Base-by-base conservation (phyloP, 2,797 vertebrate species). In the Poecile montanus region DNA sequence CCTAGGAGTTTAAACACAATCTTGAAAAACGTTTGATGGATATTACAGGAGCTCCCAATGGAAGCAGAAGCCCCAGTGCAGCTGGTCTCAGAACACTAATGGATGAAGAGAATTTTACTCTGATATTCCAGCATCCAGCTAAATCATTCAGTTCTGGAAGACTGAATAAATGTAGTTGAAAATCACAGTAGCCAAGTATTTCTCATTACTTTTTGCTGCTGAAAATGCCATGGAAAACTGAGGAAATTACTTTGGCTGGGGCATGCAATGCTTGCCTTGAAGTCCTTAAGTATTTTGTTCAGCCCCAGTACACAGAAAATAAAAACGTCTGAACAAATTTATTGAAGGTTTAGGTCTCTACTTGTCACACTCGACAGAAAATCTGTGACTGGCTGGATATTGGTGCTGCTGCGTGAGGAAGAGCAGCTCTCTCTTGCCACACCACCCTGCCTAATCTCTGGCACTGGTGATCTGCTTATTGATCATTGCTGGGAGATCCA, bases 201-300 rank as follows among this genome's bases (percentile, higher is more conserved):
- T 88, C 40, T 94, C 58, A 66, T 89, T 84, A 86, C 38, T 40
- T 88, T 84, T 91, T 93, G 62, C 53, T 32, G 45, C 62, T 91
- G 79, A 79, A 95, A 92, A 60, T 45, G 20, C 57, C 34, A 19
- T 13, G 48, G 62, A 82, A 85, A 95, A 78, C 0, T 13, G 32
- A 84, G 56, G 40, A 90, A 95, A 94, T 78, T 29, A 60, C 73
- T 93, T 78, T 89, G 85, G 58, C 85, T 89, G 54, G 32, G 10
- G 53, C 32, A 75, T 1, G 4, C 1, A 0, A 36, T 17, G 32
- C 53, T 72, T 81, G 48, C 70, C 60, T 66, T 4, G 20, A 72
- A 81, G 73, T 66, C 73, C n/a, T 60, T 34, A 86, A 84, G 70
- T 79, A 30, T 89, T 94, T 88, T 88, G 75, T 92, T 95, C 93